Conservation (phyloP, 2,888 invertebrate genomes). For the Acrocyrtus sp. region DNA sequence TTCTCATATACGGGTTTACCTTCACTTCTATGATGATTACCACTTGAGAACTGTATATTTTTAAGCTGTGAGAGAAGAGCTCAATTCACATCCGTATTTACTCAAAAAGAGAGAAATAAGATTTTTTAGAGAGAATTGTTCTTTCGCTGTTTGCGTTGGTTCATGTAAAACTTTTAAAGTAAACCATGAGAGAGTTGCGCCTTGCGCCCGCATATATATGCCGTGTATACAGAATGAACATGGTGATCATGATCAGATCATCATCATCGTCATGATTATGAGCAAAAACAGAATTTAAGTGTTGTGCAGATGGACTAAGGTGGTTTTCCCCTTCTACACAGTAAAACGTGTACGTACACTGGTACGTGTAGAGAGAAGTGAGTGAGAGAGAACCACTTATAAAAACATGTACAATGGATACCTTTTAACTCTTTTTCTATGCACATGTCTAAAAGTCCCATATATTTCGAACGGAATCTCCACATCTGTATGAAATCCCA, state of each 20-base stretch:
- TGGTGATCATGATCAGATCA: background rate
- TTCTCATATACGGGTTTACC: background rate
- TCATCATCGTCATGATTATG: background rate
- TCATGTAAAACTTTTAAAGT: background rate
- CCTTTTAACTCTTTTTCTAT: too few species aligned
- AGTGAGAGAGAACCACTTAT: too few species aligned
- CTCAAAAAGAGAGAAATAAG: conserved; percentile 16
- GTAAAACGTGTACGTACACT: too few species aligned
- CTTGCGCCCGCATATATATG: background rate
- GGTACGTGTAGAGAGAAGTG: too few species aligned
- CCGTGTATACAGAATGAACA: background rate
- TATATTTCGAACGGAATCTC: too few species aligned
- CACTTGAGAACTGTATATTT: conserved; percentile 3
- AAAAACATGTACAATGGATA: too few species aligned
- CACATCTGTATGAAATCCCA: too few species aligned
- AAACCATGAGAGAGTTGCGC: background rate
- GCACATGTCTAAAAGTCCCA: too few species aligned
- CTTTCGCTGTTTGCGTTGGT: background rate
- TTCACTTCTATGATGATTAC: background rate
- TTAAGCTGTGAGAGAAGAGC: too few species aligned
- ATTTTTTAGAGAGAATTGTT: conserved; percentile 5
- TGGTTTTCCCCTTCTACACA: conserved; percentile 41
- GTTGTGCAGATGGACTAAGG: conserved; percentile 29
- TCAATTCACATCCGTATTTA: conserved; percentile 33
- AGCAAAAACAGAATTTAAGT: background rate